Evolutionary conservation across 2,797 vertebrate species (phyloP).

Genomic region (Pempheris klunzingeri): DNA sequence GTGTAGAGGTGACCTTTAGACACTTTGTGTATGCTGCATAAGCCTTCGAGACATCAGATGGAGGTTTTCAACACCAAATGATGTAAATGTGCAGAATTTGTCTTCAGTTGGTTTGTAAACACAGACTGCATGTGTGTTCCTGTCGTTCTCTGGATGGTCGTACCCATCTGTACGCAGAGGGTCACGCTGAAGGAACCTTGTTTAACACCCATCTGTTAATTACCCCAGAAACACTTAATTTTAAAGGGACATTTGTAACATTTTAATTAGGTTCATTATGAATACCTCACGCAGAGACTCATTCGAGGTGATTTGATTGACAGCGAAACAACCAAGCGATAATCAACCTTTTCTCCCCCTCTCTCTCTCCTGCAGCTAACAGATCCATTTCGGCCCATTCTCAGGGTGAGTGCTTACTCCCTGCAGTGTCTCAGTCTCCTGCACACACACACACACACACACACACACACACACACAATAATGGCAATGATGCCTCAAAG

Average conservation of each 20-base stretch:
- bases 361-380: constrained; percentile 88
- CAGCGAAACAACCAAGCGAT: constrained; percentile 83
- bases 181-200: neutral
- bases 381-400: constrained; percentile 97
- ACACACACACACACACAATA: constrained; percentile 60
- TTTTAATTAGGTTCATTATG: constrained; percentile 89
- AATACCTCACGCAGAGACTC: constrained; percentile 87
- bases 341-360: constrained; percentile 43
- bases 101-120: neutral
- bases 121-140: neutral
- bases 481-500: constrained; percentile 54
- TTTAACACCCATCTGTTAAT: constrained; percentile 71
- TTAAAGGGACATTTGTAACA: constrained; percentile 89
- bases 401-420: constrained; percentile 91
- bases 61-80: constrained; percentile 7
- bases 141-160: neutral
- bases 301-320: constrained; percentile 90
- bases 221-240: constrained; percentile 87
- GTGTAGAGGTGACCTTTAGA: constrained; percentile 12
- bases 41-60: constrained; percentile 24
- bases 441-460: constrained; percentile 63
- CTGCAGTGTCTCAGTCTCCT: constrained; percentile 57
- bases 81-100: neutral
- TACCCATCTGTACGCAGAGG: neutral
- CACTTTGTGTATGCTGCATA: constrained; percentile 33